Conservation (phyloP, 2,888 invertebrate species). For the Tiliacea aurago region DNA sequence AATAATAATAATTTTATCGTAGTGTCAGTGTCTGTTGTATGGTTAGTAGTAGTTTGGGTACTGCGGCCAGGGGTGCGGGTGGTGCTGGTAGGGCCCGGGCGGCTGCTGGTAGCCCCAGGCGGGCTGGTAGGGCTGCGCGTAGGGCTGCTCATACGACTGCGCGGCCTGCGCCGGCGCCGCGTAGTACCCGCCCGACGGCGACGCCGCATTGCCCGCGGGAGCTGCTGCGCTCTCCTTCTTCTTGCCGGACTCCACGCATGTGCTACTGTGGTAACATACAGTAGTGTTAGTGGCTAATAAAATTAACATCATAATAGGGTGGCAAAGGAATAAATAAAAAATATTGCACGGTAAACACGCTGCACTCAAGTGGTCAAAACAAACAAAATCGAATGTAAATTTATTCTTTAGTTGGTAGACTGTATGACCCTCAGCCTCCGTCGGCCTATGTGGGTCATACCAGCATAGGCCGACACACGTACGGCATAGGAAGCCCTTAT, state of each 20-base stretch:
- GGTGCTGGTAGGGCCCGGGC: slow-evolving; percentile 87
- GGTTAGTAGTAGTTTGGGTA: slow-evolving; percentile 88
- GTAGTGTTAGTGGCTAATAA: neutral
- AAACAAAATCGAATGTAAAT: neutral
- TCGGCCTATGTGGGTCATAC: no score
- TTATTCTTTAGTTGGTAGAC: neutral
- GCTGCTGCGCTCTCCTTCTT: slow-evolving; percentile 77
- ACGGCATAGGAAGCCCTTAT: neutral
- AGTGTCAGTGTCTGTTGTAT: neutral
- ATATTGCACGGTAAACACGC: neutral
- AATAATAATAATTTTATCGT: slow-evolving; percentile 11
- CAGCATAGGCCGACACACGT: neutral
- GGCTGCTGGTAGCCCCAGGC: slow-evolving; percentile 89
- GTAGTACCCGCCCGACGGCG: slow-evolving; percentile 76
- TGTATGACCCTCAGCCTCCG: neutral
- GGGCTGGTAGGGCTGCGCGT: slow-evolving; percentile 87
- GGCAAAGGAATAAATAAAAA: neutral
- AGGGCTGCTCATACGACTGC: slow-evolving; percentile 84
- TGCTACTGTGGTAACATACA: slow-evolving; percentile 61
- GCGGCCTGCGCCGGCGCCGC: slow-evolving; percentile 76
- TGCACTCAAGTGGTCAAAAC: neutral
- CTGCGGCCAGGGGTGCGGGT: slow-evolving; percentile 87
- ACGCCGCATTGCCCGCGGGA: slow-evolving; percentile 64
- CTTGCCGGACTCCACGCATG: slow-evolving; percentile 75
- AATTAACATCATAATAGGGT: neutral